Base-by-base conservation (phyloP, 2,888 invertebrate genomes). In the Epinotia bilunana region DNA sequence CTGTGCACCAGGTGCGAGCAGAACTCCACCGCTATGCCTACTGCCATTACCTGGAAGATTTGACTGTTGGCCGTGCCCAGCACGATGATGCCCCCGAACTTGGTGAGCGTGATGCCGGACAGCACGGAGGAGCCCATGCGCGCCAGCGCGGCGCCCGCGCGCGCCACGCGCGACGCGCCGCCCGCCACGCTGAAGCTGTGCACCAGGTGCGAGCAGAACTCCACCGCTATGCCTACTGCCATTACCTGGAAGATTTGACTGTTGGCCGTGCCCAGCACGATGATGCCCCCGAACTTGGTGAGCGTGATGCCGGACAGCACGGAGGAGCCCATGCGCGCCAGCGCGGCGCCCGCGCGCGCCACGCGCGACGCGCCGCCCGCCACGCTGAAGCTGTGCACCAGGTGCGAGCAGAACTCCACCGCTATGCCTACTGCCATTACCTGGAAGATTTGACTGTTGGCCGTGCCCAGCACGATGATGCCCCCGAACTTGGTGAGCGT, bases 341-440 rank as follows among this genome's bases (percentile, higher is more conserved):
- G 94, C 1, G 99, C 96, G 84, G 98, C 97, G 0, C 97, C 95
- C 0, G 99, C 98, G 81, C 99, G 95, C 76, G 95, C 95, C 43
- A 97, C 95, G 79, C 98, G 95, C 7, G 96, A 96, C 11, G 95
- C 94, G 82, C 96, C 97, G 92, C 61, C 96, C 95, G 75, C 95
- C 72, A 97, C 95, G 69, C 98, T 98, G 94, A 99, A 99, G 76
- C 98, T 97, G 90, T 99, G 98, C 77, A 98, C 98, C 82, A 99
- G 95, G 94, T 99, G 99, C 78, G 99, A 99, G 91, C 99, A 99
- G 94, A 99, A 99, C 94, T 99, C 99, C 58, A 99, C 99, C 18
- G 99, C 97, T 79, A 99, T 99, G 64, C 99, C 99, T 80, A 99
- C 97, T 49, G 99, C 98, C 99, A 98, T 99, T 95, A 99, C 98